Percentiles rank a stretch among this genome's conserved stretches.
phyloP scores from a whole-genome alignment of 2,113 vertebrate species.

The Climacteris rufus region DNA sequence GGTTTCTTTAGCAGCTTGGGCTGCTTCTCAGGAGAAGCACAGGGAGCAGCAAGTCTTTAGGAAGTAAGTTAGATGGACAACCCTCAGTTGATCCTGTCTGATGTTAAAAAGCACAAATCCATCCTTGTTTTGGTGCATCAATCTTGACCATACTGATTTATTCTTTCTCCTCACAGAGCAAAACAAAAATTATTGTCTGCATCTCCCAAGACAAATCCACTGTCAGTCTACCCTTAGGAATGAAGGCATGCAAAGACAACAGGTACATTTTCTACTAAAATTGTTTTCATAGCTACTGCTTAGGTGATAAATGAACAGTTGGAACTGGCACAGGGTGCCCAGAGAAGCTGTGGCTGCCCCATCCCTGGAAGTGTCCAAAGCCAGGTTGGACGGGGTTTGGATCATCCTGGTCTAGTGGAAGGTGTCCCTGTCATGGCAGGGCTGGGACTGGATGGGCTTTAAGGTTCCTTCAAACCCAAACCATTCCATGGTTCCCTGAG shows the following conservation, averaged over 20 bases:
- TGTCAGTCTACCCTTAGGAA: background rate
- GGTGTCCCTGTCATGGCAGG: background rate
- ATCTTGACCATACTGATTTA: fast-evolving
- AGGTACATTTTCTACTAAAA: background rate
- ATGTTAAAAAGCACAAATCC: background rate
- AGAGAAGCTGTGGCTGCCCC: background rate
- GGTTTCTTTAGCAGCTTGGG: background rate
- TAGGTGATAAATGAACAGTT: background rate
- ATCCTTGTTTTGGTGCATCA: background rate
- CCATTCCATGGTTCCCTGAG: background rate
- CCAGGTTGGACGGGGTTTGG: fast-evolving
- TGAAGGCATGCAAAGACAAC: background rate
- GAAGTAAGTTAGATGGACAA: background rate
- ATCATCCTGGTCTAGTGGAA: fast-evolving
- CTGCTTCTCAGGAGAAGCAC: background rate
- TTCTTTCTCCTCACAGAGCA: background rate
- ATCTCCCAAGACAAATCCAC: background rate
- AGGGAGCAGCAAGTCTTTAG: background rate
- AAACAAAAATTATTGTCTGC: background rate
- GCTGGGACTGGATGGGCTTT: background rate
- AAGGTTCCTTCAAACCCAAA: background rate
- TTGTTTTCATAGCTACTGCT: background rate
- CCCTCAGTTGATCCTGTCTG: fast-evolving
- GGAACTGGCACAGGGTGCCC: background rate
- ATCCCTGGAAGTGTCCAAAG: background rate